These are phyloP conservation scores for Hemitrygon akajei DNA, from an alignment of 2,797 vertebrate genomes.

Conservation along the genomic window DNA sequence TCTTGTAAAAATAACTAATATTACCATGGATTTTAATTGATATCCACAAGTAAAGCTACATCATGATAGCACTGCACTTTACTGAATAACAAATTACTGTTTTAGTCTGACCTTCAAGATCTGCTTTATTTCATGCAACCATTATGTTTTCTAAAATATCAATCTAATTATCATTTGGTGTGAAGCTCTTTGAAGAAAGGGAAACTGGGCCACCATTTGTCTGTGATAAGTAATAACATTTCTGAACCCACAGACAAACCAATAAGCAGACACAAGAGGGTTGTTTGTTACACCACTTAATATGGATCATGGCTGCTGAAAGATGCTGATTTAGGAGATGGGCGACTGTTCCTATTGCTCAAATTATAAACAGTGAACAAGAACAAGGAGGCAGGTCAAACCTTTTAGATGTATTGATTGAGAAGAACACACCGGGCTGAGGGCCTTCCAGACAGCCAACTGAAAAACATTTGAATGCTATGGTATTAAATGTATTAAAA, in stretches of 20 bases:
- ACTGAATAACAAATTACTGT: slow-evolving; percentile 13
- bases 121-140: slow-evolving; percentile 29
- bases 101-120: slow-evolving; percentile 20
- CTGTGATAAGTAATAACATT: slow-evolving; percentile 33
- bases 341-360: slow-evolving; percentile 33
- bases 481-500: slow-evolving; percentile 23
- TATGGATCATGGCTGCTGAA: slow-evolving; percentile 29
- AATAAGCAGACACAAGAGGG: slow-evolving; percentile 26
- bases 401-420: slow-evolving; percentile 37
- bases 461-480: slow-evolving; percentile 23
- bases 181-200: neutral
- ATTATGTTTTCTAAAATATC: slow-evolving; percentile 30
- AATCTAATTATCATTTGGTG: slow-evolving; percentile 25
- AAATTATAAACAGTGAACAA: slow-evolving; percentile 34
- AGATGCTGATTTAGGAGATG: slow-evolving; percentile 34
- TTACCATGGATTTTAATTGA: neutral
- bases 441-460: neutral
- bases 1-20: neutral
- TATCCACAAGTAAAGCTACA: neutral
- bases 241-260: neutral
- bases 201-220: slow-evolving; percentile 22
- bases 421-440: slow-evolving; percentile 33
- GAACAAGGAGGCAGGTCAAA: slow-evolving; percentile 36
- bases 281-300: slow-evolving; percentile 30
- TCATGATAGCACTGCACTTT: slow-evolving; percentile 11